phyloP scores from a whole-genome alignment of 1,140 invertebrate species.

The Cydia amplana region DNA sequence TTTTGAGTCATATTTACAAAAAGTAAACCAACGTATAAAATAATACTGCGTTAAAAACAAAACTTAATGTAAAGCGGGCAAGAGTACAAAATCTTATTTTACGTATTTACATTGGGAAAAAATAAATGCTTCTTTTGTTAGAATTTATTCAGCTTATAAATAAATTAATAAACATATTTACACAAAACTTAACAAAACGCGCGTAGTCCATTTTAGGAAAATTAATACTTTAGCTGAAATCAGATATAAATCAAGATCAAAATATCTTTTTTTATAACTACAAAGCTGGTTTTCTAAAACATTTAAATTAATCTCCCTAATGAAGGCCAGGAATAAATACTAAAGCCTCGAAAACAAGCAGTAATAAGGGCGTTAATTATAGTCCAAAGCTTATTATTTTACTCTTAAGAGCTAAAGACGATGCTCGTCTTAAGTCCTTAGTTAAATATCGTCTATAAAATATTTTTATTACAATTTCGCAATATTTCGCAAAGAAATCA shows the following conservation, averaged over 20 bases:
- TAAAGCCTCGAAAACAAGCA: conserved; percentile 43
- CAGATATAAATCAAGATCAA: not conserved
- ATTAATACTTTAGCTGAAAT: not conserved
- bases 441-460: not conserved
- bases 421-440: conserved; percentile 13
- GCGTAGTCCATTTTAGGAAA: not conserved
- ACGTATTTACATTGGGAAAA: conserved; percentile 21
- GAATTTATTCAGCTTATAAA: conserved; percentile 18
- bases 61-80: conserved; percentile 8
- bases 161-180: conserved; percentile 27
- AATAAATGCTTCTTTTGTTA: conserved; percentile 29
- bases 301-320: not conserved
- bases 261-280: not conserved
- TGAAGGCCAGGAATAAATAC: not conserved
- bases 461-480: not conserved
- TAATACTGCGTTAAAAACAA: conserved; percentile 19
- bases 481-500: not conserved
- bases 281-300: not conserved
- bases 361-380: conserved; percentile 69
- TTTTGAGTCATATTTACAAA: conserved; percentile 26
- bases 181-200: conserved; percentile 23
- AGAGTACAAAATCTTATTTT: conserved; percentile 18
- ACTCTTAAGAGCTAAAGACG: conserved; percentile 44
- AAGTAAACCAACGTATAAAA: conserved; percentile 18
- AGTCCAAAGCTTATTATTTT: conserved; percentile 55